Conservation (phyloP, 2,888 invertebrate genomes). For the Parnassius smintheus region DNA sequence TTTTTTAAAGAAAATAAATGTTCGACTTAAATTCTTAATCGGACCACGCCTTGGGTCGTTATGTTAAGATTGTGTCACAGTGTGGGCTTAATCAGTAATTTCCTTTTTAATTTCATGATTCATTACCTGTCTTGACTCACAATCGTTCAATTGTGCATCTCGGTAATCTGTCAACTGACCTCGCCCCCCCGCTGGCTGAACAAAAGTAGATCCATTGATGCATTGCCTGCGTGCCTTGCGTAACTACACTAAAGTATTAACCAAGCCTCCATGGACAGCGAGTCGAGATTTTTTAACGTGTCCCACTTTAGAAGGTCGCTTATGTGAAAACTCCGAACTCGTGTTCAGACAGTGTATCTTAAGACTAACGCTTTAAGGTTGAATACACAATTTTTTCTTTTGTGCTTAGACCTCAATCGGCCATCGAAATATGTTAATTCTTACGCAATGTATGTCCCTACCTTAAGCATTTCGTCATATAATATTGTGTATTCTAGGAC, state of each 20-base stretch:
- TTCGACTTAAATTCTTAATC: slow-evolving; percentile 17
- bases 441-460: slow-evolving; percentile 35
- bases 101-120: slow-evolving; percentile 57
- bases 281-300: slow-evolving; percentile 28
- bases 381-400: background rate
- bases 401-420: slow-evolving; percentile 29
- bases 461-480: slow-evolving; percentile 23
- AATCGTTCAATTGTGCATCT: slow-evolving; percentile 48
- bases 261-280: slow-evolving; percentile 39
- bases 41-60: slow-evolving; percentile 49
- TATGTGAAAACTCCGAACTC: slow-evolving; percentile 65
- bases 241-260: slow-evolving; percentile 38
- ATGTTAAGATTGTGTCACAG: slow-evolving; percentile 31
- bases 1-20: background rate
- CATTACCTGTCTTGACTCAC: slow-evolving; percentile 46
- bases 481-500: slow-evolving; percentile 22
- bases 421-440: slow-evolving; percentile 37
- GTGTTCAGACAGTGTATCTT: slow-evolving; percentile 27
- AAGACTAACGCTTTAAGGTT: slow-evolving; percentile 9
- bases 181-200: slow-evolving; percentile 43
- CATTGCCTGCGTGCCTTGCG: slow-evolving; percentile 49
- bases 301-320: slow-evolving; percentile 47
- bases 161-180: slow-evolving; percentile 51
- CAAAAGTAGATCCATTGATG: background rate
- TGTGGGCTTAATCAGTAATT: slow-evolving; percentile 51